A percentile compares a stretch with the other conserved stretches of the same genome.
Conservation (phyloP, 2,797 vertebrate genomes). For the Phrynocephalus guinanensis region DNA sequence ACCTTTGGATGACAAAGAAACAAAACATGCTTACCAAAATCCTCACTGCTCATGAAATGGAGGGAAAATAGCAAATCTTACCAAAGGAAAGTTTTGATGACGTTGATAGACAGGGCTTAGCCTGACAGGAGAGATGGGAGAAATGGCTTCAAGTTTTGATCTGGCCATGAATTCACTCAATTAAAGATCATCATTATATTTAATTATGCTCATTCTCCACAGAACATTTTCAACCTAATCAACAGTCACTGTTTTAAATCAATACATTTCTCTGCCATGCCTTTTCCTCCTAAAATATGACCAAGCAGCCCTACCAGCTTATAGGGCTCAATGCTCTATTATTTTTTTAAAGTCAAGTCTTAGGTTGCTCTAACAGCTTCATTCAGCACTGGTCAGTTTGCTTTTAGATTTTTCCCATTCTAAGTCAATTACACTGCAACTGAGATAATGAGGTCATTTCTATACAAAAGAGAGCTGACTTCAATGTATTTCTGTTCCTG, state of each 20-base stretch:
- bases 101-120: not conserved
- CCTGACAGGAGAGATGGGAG: not conserved
- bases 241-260: not conserved
- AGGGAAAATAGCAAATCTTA: not conserved
- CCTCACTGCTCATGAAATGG: not conserved
- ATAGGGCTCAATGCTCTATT: not conserved
- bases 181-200: not conserved
- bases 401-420: constrained; percentile 19
- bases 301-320: not conserved
- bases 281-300: not conserved
- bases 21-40: not conserved
- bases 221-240: not conserved
- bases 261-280: not conserved
- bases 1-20: not conserved
- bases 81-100: not conserved
- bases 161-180: not conserved
- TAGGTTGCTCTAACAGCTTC: constrained; percentile 10
- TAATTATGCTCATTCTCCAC: not conserved
- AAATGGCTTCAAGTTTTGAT: not conserved
- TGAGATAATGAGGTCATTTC: constrained; percentile 37
- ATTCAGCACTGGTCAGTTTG: constrained; percentile 34
- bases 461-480: constrained; percentile 22
- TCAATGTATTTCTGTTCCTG: constrained; percentile 7
- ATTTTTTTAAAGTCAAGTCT: not conserved
- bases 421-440: constrained; percentile 26